Conservation (phyloP, 2,888 invertebrate genomes). For the Diarsia dahlii region DNA sequence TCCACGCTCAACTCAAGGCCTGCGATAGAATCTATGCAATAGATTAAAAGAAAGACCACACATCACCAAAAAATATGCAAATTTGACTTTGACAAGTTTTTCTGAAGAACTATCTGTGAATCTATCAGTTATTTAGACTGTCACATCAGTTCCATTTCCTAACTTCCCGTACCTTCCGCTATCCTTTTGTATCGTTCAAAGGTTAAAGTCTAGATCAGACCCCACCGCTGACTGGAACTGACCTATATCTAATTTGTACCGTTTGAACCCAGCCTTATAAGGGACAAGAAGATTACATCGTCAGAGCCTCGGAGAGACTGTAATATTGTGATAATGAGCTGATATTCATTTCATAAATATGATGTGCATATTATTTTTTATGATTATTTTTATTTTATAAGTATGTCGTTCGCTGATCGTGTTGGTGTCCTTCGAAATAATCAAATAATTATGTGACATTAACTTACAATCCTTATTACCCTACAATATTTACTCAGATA, state of each 20-base stretch:
- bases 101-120: not conserved
- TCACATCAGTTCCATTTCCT: conserved; percentile 49
- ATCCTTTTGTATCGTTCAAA: conserved; percentile 71
- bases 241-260: conserved; percentile 69
- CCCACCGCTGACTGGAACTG: conserved; percentile 57
- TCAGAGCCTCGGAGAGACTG: conserved; percentile 43
- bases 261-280: conserved; percentile 62
- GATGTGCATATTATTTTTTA: conserved; percentile 32
- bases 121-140: not conserved
- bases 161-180: conserved; percentile 31
- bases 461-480: not conserved
- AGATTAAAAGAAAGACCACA: too few relatives aligned
- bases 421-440: conserved; percentile 25
- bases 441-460: conserved; percentile 19
- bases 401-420: conserved; percentile 16
- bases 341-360: conserved; percentile 22
- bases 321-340: conserved; percentile 52
- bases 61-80: too few relatives aligned
- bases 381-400: conserved; percentile 38
- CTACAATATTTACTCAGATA: too few relatives aligned
- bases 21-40: too few relatives aligned
- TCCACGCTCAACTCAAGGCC: too few relatives aligned
- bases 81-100: too few relatives aligned
- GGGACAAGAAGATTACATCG: conserved; percentile 55
- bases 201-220: conserved; percentile 75